A percentile compares a stretch with the other conserved stretches of the same genome.
phyloP scores from a whole-genome alignment of 1,140 invertebrate species.

The Globodera rostochiensis region DNA sequence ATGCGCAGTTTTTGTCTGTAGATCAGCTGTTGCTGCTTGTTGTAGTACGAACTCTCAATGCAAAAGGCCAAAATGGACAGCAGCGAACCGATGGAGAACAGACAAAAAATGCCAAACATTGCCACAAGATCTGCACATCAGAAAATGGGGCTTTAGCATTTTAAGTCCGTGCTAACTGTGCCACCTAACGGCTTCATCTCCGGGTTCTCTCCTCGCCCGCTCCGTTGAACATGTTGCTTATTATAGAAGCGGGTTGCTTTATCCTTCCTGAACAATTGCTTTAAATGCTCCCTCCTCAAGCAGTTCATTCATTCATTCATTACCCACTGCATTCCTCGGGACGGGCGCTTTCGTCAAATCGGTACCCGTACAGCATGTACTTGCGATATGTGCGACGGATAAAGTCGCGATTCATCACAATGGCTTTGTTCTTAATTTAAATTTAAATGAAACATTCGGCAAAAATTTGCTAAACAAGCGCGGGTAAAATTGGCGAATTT shows the following conservation, averaged over 20 bases:
- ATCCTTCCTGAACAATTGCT: conserved; percentile 4
- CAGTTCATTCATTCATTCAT: not conserved
- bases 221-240: not conserved
- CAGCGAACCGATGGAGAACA: conserved; percentile 1
- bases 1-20: conserved; percentile 10
- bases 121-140: conserved; percentile 13
- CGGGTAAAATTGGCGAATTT: conserved; percentile 8
- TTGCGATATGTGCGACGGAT: conserved; percentile 48
- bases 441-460: conserved; percentile 33
- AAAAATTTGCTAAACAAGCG: not conserved
- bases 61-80: conserved; percentile 23
- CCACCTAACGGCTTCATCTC: conserved; percentile 19
- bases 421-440: conserved; percentile 40
- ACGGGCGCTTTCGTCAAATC: not conserved
- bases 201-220: not conserved
- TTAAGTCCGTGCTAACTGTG: too few relatives aligned
- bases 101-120: conserved; percentile 21
- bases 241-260: not conserved
- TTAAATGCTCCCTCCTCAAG: not conserved
- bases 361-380: conserved; percentile 23
- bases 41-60: conserved; percentile 16
- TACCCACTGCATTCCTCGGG: not conserved
- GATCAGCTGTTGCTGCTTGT: conserved; percentile 6
- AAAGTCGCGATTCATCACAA: conserved; percentile 48
- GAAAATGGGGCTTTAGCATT: not conserved